Evolutionary conservation across 2,888 invertebrate genomes (phyloP), one percentile per base, ranked within the genome.

Genomic region (Matsumyia berberina): DNA sequence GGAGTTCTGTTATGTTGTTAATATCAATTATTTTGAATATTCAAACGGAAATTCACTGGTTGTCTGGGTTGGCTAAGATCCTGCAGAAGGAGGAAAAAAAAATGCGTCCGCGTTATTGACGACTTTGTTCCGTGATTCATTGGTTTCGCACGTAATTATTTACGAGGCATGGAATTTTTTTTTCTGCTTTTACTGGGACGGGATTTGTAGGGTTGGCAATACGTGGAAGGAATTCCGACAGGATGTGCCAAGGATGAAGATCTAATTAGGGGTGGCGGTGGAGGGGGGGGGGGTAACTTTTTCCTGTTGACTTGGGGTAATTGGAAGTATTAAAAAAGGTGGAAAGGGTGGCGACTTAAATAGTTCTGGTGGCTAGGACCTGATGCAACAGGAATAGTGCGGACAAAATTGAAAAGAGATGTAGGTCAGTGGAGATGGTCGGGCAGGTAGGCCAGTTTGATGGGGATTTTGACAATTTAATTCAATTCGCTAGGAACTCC

Each of bases 1-100:
- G 64, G 64, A 66, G 58, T 66, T 70, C 67, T 74, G 85, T 76
- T 85, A 60, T 80, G 76, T 60, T 85, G 85, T 80, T 80, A 85
- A 85, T 85, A 85, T 85, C 80, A 85, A 85, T 85, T 85, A 85
- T 76, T 85, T 80, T 85, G 74, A 85, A 85, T 80, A 85, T 85
- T 85, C 85, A 74, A 85, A 79, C 64, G 80, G 53, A 76, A 70
- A 58, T 46, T 44, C 49, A 44, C 67, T 53, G 73, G 62, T 73
- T 78, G 73, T 62, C 55, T 62, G 46, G 70, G 60, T 12, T 46
- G 6, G 15, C 24, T 0, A 1, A 6, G 24, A 24, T 8, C 29
- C 4, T 5, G 17, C 31, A 3, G 24, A 15, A 1, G 7, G n/a
- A 7, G 19, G 39, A 9, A 37, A 8, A 7, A 55, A 12, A 24